These are phyloP conservation scores for Ecdyonurus torrentis DNA, from an alignment of 2,888 invertebrate genomes.

Conservation along the genomic window DNA sequence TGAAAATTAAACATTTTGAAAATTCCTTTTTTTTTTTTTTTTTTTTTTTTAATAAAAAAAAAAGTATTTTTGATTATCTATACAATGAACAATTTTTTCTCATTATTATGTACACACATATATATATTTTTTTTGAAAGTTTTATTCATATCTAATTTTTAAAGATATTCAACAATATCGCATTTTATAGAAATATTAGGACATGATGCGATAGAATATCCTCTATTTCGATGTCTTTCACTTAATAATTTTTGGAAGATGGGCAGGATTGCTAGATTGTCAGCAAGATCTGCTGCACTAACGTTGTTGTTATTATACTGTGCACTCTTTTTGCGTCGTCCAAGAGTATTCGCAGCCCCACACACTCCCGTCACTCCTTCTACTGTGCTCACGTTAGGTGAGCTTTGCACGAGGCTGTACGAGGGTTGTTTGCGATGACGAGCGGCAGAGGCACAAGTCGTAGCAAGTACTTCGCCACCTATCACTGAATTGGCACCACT, in stretches of 20 bases:
- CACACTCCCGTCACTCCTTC: slow-evolving; percentile 1
- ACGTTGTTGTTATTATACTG: slow-evolving; percentile 32
- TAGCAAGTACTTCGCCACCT: neutral
- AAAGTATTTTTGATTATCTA: neutral
- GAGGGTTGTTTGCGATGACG: slow-evolving; percentile 7
- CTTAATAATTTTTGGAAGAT: slow-evolving; percentile 84
- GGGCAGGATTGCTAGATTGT: slow-evolving; percentile 57
- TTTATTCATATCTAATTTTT: slow-evolving; percentile 21
- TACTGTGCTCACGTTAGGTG: slow-evolving; percentile 33
- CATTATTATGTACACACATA: too few species aligned
- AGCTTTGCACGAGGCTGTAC: slow-evolving; percentile 35
- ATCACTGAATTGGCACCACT: slow-evolving; percentile 5
- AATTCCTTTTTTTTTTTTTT: neutral
- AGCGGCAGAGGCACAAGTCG: neutral
- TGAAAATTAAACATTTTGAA: neutral
- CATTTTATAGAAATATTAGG: slow-evolving; percentile 91
- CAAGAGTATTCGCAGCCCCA: slow-evolving; percentile 6
- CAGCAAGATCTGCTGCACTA: slow-evolving; percentile 29
- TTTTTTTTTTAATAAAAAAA: too few species aligned
- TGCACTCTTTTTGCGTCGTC: slow-evolving; percentile 10
- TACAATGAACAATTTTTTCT: neutral
- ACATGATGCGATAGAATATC: slow-evolving; percentile 68
- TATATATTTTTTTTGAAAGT: neutral
- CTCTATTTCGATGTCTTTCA: slow-evolving; percentile 53
- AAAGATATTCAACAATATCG: slow-evolving; percentile 88